Evolutionary conservation across 2,113 vertebrate genomes (phyloP), one percentile per base, ranked within the genome.

Genomic region (Falcunculus frontatus): DNA sequence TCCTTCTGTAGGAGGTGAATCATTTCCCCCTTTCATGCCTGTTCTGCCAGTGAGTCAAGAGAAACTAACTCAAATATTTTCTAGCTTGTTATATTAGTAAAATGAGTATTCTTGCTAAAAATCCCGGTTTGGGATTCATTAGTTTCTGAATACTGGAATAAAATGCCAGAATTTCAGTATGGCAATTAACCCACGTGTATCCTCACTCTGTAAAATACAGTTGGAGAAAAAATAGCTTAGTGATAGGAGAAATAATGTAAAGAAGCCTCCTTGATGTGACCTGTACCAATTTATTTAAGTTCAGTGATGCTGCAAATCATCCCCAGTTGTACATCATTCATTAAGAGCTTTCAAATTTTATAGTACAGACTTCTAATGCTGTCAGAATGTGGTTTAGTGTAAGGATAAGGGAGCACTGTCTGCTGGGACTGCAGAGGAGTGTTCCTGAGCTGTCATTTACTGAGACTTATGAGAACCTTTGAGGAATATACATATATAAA

Each of bases 341-440:
- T 95, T 88, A 95, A 80, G 63, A 50, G 46, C 88, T 83, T 96
- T 95, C 87, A 65, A 2, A 46, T 84, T 89, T 81, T 84, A 25
- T 64, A 17, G 25, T 41, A n/a, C 37, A 73, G 80, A 27, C 49
- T 55, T 84, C 26, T 68, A 72, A 62, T 49, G 33, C 50, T 90
- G 88, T 93, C 80, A 82, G 35, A 78, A 73, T 68, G 69, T 46
- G 32, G 47, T 63, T 91, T 78, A 68, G n/a, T 56, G 37, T 87
- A 29, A 68, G 32, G 49, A 25, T 87, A 78, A 87, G 35, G 49
- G 49, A 89, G 44, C 35, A 9, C 30, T 79, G 41, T 84, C 60
- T 87, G 32, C 49, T 87, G 84, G 49, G 60, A 57, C 87, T 85
- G 77, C 55, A 56, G 86, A 52, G 52, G 47, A 75, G 41, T 49